Percentiles rank a stretch among this genome's conserved stretches.
Conservation (phyloP, 2,888 invertebrate genomes). For the Drosophila koepferae region DNA sequence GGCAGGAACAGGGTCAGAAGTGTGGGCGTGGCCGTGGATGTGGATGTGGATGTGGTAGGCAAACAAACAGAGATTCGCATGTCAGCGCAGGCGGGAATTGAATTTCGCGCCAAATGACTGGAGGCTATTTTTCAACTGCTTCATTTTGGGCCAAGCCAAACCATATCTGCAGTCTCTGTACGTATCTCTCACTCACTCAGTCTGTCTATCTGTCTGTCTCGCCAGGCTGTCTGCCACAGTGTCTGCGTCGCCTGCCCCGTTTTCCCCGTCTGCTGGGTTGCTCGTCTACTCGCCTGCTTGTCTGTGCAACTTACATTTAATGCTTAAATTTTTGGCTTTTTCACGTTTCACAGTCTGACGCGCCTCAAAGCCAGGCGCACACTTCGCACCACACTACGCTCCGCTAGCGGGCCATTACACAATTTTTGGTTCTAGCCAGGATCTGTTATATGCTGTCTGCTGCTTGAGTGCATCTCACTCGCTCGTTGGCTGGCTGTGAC, state of each 20-base stretch:
- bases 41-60: background rate
- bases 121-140: constrained; percentile 74
- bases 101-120: constrained; percentile 80
- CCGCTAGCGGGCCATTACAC: constrained; percentile 64
- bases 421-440: constrained; percentile 68
- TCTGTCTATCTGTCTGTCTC: constrained; percentile 38
- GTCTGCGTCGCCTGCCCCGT: constrained; percentile 13
- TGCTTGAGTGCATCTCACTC: constrained; percentile 66
- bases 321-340: constrained; percentile 77
- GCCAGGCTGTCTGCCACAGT: constrained; percentile 30
- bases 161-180: constrained; percentile 51
- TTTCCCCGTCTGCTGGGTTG: background rate
- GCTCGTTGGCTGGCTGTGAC: constrained; percentile 57
- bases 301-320: constrained; percentile 70
- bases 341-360: constrained; percentile 79
- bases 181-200: constrained; percentile 25
- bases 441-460: constrained; percentile 70
- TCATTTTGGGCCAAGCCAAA: constrained; percentile 59
- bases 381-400: constrained; percentile 51
- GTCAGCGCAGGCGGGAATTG: constrained; percentile 80
- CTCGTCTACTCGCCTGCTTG: constrained; percentile 13
- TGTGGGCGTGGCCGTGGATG: background rate
- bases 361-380: constrained; percentile 65
- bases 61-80: constrained; percentile 61
- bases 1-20: background rate